Evolutionary conservation across 2,888 invertebrate genomes (phyloP), one percentile per base, ranked within the genome.

Genomic region (Papilio protenor): DNA sequence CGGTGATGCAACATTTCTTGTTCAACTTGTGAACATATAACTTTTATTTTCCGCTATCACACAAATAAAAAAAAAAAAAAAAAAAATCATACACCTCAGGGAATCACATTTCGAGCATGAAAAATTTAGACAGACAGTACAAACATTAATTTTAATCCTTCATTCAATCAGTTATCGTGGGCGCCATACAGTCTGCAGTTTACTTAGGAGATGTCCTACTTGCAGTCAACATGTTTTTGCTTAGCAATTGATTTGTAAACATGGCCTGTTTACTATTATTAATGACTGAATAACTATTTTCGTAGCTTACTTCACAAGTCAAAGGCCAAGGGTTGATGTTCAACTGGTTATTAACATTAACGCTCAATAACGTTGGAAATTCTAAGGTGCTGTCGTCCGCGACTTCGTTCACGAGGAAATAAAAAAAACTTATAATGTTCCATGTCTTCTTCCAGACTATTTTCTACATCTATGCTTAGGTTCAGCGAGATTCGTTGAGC

Each of bases 101-200:
- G 16, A 52, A 16, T 52, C 52, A 52, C 18, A 52, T 52, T 52
- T 52, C 52, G 1, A 52, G 5, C 18, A 52, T 52, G 16, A 52
- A 52, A 18, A 52, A 18, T 52, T 49, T 3, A 49, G 16, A 0
- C 1, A 49, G 49, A 49, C 14, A 49, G 16, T 49, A 49, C 49
- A 1, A 14, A 49, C 21, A 16, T 21, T 57, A 21, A 23, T 1
- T 18, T 10, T 14, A 64, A 64, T 18, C 18, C 1, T 16, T 12
- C 57, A 21, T 18, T 69, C 3, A 33, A 73, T 70, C 27, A 40
- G 21, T 18, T 66, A 79, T 79, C 81, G 76, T 74, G 79, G 88
- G 89, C 89, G 90, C 85, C 90, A 87, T 77, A 86, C 89, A 81
- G 90, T 90, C 90, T 89, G 85, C 77, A 61, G 74, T 72, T 79